Percentiles rank a stretch among this genome's conserved stretches.
Evolutionary conservation across 2,113 vertebrate species (phyloP).

Genomic region (Alaudala cheleensis): DNA sequence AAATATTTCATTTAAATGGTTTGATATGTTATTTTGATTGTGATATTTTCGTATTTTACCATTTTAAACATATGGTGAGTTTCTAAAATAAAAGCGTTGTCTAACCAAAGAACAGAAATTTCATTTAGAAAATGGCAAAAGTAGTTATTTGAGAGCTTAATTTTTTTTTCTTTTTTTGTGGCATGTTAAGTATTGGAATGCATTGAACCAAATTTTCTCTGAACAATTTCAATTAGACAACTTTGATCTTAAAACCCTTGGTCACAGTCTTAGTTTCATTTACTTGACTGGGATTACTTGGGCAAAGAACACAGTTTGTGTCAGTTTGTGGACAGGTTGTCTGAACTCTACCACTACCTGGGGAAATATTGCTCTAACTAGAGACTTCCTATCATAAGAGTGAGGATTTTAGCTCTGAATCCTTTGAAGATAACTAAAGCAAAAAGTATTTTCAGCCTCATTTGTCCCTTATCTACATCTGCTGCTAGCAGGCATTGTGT

Average conservation of each 20-base stretch:
- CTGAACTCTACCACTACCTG: background rate
- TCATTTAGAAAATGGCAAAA: background rate
- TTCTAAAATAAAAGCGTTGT: background rate
- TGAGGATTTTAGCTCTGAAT: background rate
- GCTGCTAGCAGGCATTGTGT: background rate
- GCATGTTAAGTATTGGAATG: background rate
- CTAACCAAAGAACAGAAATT: background rate
- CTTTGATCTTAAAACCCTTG: background rate
- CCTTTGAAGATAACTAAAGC: background rate
- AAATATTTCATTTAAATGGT: background rate
- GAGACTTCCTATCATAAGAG: background rate
- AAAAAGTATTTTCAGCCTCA: conserved; percentile 5
- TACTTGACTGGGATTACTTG: background rate
- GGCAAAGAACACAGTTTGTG: background rate
- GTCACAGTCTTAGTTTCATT: background rate
- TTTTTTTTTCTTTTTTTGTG: background rate
- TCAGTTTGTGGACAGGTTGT: background rate
- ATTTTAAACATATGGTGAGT: background rate
- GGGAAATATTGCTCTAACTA: background rate
- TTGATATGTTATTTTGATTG: background rate
- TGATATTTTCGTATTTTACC: background rate
- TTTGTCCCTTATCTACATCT: conserved; percentile 22
- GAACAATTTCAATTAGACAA: background rate
- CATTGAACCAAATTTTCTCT: background rate
- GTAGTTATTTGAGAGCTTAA: background rate